Percentiles rank a stretch among this genome's conserved stretches.
These are phyloP conservation scores for Microctenopoma lineatum DNA, from an alignment of 2,797 vertebrate genomes.

Conservation along the genomic window DNA sequence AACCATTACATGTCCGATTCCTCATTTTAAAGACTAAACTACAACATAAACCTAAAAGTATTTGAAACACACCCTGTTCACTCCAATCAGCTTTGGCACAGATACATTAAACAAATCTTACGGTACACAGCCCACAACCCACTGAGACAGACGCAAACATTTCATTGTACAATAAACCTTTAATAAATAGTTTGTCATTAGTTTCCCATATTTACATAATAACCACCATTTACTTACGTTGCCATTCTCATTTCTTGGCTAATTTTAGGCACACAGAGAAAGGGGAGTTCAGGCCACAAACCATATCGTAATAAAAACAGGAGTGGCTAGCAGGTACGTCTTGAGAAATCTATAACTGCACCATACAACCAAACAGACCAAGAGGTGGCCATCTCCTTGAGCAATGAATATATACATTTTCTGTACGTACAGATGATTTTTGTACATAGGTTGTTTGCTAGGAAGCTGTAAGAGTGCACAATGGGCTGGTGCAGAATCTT, in stretches of 20 bases:
- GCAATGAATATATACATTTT: slow-evolving; percentile 76
- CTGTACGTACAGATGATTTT: slow-evolving; percentile 62
- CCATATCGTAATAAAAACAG: slow-evolving; percentile 79
- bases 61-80: neutral
- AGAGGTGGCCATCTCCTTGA: slow-evolving; percentile 63
- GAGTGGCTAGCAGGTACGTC: slow-evolving; percentile 75
- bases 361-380: slow-evolving; percentile 71
- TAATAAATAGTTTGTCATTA: slow-evolving; percentile 90
- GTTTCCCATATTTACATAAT: slow-evolving; percentile 87
- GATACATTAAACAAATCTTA: neutral
- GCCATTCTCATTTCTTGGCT: slow-evolving; percentile 82
- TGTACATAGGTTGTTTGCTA: slow-evolving; percentile 69
- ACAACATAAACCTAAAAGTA: neutral
- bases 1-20: neutral
- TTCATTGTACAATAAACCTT: slow-evolving; percentile 86
- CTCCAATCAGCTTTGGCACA: slow-evolving; percentile 3
- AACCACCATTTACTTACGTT: slow-evolving; percentile 81
- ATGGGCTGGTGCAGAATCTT: slow-evolving; percentile 76
- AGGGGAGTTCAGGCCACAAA: slow-evolving; percentile 79
- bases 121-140: slow-evolving; percentile 2
- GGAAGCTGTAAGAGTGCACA: slow-evolving; percentile 58
- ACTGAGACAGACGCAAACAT: slow-evolving; percentile 50
- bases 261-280: slow-evolving; percentile 86
- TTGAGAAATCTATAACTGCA: slow-evolving; percentile 72
- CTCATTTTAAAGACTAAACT: neutral